These are phyloP conservation scores for Drosophila repleta DNA, from an alignment of 1,140 invertebrate genomes.

Conservation along the genomic window DNA sequence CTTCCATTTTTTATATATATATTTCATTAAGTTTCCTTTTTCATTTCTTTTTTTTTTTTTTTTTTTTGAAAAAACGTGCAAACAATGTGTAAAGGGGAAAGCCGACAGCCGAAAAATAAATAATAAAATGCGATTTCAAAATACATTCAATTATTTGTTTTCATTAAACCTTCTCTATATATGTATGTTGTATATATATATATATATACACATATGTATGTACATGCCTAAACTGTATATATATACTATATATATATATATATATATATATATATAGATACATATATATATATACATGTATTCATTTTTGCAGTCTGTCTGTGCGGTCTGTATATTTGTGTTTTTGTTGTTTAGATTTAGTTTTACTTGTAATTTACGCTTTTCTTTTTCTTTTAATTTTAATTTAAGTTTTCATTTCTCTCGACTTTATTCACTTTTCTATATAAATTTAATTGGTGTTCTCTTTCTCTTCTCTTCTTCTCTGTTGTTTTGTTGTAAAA, in stretches of 20 bases:
- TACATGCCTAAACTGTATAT: constrained; percentile 1
- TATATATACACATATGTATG: background rate
- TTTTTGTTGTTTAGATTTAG: constrained; percentile 11
- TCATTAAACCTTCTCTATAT: constrained; percentile 47
- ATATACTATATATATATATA: constrained; percentile 8
- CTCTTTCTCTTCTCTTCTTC: constrained; percentile 22
- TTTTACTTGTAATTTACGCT: constrained; percentile 7
- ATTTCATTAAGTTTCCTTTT: constrained; percentile 42
- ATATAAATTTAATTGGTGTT: constrained; percentile 31
- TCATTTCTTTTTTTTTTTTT: constrained; percentile 52
- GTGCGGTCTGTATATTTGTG: constrained; percentile 25
- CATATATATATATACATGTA: constrained; percentile 4
- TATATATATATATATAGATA: background rate
- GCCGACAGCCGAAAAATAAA: constrained; percentile 87
- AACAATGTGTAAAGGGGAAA: constrained; percentile 96
- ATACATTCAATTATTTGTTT: constrained; percentile 76
- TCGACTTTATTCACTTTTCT: constrained; percentile 22
- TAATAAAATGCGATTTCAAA: constrained; percentile 78
- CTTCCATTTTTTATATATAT: too few relatives aligned
- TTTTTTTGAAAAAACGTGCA: constrained; percentile 87
- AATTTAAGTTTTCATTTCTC: constrained; percentile 4
- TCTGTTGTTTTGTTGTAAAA: constrained; percentile 13
- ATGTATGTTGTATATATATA: background rate
- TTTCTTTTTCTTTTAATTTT: constrained; percentile 2
- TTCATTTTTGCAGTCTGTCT: constrained; percentile 33